These are phyloP conservation scores for Campoletis sonorensis DNA, from an alignment of 1,140 invertebrate genomes.

Conservation along the genomic window DNA sequence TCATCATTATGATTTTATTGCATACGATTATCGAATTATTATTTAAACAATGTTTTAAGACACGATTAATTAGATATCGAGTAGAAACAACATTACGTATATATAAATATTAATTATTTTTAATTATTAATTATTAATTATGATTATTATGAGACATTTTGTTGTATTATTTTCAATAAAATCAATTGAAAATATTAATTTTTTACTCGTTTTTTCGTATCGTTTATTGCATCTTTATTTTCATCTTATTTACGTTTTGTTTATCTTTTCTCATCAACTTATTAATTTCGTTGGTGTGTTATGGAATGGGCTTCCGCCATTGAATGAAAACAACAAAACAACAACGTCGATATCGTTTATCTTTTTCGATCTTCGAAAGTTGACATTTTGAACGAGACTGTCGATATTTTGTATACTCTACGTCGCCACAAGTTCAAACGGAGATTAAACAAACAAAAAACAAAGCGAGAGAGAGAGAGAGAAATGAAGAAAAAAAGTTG, in stretches of 20 bases:
- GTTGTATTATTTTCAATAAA: constrained; percentile 79
- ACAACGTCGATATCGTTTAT: constrained; percentile 32
- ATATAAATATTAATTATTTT: constrained; percentile 75
- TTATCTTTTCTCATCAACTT: constrained; percentile 35
- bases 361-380: constrained; percentile 48
- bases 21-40: constrained; percentile 70
- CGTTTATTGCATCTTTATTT: constrained; percentile 51
- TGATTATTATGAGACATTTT: constrained; percentile 76
- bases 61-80: constrained; percentile 74
- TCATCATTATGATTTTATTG: constrained; percentile 70
- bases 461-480: not conserved
- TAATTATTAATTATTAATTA: constrained; percentile 61
- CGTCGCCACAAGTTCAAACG: constrained; percentile 47
- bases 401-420: constrained; percentile 43
- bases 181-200: constrained; percentile 75
- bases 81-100: constrained; percentile 73
- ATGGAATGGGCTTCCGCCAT: constrained; percentile 45
- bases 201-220: constrained; percentile 44
- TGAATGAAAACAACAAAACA: constrained; percentile 34
- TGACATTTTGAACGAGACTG: constrained; percentile 43
- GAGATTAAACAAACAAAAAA: constrained; percentile 44
- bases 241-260: not conserved
- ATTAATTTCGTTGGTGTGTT: not conserved
- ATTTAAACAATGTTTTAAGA: constrained; percentile 75
- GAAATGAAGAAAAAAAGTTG: not conserved